phyloP scores from a whole-genome alignment of 2,888 invertebrate genomes.

The Lepidocyrtoides sp. region DNA sequence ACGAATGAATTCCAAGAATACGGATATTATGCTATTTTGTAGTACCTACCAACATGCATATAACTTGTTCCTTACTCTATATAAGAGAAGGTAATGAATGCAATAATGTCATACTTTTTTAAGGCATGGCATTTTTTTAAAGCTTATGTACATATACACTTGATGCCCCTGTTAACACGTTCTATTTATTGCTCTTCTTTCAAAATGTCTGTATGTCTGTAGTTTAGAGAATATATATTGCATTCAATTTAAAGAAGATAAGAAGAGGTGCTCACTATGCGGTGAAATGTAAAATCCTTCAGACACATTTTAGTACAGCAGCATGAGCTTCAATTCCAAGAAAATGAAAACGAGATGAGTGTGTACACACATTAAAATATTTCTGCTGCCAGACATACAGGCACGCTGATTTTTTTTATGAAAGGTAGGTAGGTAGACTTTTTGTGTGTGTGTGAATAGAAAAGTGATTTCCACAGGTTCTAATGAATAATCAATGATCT shows the following conservation, averaged over 20 bases:
- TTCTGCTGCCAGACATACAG: background rate
- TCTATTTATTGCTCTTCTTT: too few species aligned
- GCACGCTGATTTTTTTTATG: background rate
- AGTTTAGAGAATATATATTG: too few species aligned
- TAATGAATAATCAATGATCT: conserved; percentile 66
- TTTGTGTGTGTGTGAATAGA: background rate
- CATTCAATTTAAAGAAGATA: background rate
- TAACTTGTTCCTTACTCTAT: too few species aligned
- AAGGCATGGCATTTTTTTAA: background rate
- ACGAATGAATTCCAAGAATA: too few species aligned
- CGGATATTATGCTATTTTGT: too few species aligned
- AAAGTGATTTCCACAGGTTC: conserved; percentile 37
- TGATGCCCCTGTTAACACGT: too few species aligned
- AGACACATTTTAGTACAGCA: background rate
- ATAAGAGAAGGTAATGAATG: background rate
- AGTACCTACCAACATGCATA: too few species aligned
- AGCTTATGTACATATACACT: too few species aligned
- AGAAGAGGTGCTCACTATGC: background rate
- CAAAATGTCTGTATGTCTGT: background rate
- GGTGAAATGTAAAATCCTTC: background rate
- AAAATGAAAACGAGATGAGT: background rate
- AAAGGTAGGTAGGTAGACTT: background rate
- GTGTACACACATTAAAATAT: too few species aligned
- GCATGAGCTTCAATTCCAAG: background rate
- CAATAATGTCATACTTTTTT: conserved; percentile 15